Base-by-base conservation (phyloP, 1,140 invertebrate genomes). In the Homalodisca vitripennis region DNA sequence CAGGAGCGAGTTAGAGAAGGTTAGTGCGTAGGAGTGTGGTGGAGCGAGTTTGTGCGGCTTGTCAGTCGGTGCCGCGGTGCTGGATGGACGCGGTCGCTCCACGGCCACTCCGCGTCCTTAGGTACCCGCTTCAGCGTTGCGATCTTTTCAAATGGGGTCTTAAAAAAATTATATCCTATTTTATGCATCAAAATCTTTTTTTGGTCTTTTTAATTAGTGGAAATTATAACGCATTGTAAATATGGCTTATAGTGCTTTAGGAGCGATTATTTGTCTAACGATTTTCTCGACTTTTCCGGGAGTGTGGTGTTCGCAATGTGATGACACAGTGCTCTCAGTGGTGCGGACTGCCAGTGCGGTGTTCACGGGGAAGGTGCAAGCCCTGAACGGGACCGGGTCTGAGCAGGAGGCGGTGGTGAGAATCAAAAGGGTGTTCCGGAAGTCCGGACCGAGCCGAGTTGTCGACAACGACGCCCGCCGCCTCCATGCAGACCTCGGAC, bases 351-450 rank as follows among this genome's bases (percentile, higher is more conserved):
- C 55, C 24, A 30, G 24, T 30, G 55, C 55, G 2, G 55, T 60
- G 55, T 60, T 60, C 55, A 60, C 55, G 55, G 55, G 55, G 2
- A 60, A 60, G 55, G 55, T 60, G 55, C 22, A 60, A 26, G 14
- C 55, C 55, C 55, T 60, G 2, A 60, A 60, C 55, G 6, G 14
- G 22, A 22, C 55, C 55, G 55, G 55, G 55, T 22, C 26, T 6
- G 55, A 13, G 6, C 3, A 26, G 27, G 55, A 60, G n/a, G 55
- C 55, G 6, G 10, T 10, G 55, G 55, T 60, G 14, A 22, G 6
- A 6, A 26, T 60, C 14, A 60, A 60, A 26, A 60, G 55, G 26
- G 55, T 60, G 55, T 60, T 60, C 26, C 55, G 55, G 3, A 41
- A 41, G 17, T n/a, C 6, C n/a, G 48, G 48, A 51, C 22, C 22